These are phyloP conservation scores for Fopius arisanus DNA, from an alignment of 1,140 invertebrate genomes.

Conservation along the genomic window DNA sequence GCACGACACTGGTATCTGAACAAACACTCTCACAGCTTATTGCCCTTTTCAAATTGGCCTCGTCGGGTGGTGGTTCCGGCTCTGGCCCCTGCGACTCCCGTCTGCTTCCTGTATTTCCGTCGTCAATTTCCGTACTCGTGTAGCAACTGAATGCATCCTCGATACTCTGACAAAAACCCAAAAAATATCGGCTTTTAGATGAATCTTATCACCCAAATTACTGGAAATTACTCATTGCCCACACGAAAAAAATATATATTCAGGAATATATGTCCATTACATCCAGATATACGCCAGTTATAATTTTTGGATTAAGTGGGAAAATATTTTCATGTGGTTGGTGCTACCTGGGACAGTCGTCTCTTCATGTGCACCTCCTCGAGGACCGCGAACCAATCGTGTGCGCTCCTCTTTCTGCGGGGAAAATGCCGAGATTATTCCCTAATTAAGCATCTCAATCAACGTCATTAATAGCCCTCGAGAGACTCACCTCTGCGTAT, in stretches of 20 bases:
- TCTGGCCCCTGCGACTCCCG: slow-evolving; percentile 50
- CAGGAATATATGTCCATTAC: too few species aligned
- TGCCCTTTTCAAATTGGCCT: slow-evolving; percentile 69
- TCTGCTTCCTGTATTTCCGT: slow-evolving; percentile 41
- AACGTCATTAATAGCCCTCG: neutral
- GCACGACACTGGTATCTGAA: slow-evolving; percentile 80
- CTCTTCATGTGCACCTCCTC: slow-evolving; percentile 55
- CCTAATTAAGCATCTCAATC: slow-evolving; percentile 9
- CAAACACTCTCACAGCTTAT: slow-evolving; percentile 84
- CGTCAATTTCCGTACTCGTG: slow-evolving; percentile 40
- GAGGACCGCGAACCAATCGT: slow-evolving; percentile 51
- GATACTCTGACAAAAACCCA: slow-evolving; percentile 39
- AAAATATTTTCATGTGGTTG: neutral
- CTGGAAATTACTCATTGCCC: too few species aligned
- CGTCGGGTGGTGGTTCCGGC: slow-evolving; percentile 52
- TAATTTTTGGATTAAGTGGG: too few species aligned
- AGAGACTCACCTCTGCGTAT: slow-evolving; percentile 45
- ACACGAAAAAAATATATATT: too few species aligned
- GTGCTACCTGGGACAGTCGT: slow-evolving; percentile 50
- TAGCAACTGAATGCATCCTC: slow-evolving; percentile 46
- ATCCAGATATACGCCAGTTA: too few species aligned
- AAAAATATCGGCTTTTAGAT: neutral
- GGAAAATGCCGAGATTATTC: slow-evolving; percentile 13
- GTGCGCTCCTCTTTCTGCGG: slow-evolving; percentile 50
- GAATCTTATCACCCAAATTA: neutral